Percentiles rank a stretch among this genome's conserved stretches.
These are phyloP conservation scores for Sinelater perroti DNA, from an alignment of 2,888 invertebrate species.

Conservation along the genomic window DNA sequence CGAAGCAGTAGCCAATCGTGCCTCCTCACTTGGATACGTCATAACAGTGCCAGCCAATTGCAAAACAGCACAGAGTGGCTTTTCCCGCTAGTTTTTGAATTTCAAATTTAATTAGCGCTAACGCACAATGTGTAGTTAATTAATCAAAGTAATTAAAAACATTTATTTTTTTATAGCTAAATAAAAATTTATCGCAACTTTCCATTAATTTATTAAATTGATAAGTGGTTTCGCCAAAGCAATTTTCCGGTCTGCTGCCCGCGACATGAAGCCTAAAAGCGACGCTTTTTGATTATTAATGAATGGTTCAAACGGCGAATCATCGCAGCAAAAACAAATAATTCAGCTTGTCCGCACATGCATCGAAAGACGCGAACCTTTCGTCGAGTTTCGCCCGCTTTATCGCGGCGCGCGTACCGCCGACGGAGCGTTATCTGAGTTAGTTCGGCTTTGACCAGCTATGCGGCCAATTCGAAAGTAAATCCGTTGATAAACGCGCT, in stretches of 20 bases:
- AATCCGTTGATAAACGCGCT: conserved; percentile 9
- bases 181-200: not conserved
- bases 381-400: conserved; percentile 2
- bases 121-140: not conserved
- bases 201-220: too few species aligned
- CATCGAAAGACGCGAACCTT: conserved; percentile 4
- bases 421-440: conserved; percentile 14
- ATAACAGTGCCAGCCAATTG: not conserved
- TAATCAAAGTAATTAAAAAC: not conserved
- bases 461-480: conserved; percentile 11
- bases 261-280: too few species aligned
- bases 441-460: conserved; percentile 11
- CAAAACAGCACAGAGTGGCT: too few species aligned
- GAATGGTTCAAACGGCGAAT: too few species aligned
- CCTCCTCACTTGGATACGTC: too few species aligned
- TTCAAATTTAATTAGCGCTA: too few species aligned
- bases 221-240: too few species aligned
- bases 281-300: too few species aligned
- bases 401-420: conserved; percentile 1
- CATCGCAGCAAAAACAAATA: too few species aligned
- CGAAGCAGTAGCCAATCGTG: not conserved
- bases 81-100: not conserved
- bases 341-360: too few species aligned
- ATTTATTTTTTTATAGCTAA: not conserved
- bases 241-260: too few species aligned